Base-by-base conservation (phyloP, 2,797 vertebrate species). In the Danionella dracula region DNA sequence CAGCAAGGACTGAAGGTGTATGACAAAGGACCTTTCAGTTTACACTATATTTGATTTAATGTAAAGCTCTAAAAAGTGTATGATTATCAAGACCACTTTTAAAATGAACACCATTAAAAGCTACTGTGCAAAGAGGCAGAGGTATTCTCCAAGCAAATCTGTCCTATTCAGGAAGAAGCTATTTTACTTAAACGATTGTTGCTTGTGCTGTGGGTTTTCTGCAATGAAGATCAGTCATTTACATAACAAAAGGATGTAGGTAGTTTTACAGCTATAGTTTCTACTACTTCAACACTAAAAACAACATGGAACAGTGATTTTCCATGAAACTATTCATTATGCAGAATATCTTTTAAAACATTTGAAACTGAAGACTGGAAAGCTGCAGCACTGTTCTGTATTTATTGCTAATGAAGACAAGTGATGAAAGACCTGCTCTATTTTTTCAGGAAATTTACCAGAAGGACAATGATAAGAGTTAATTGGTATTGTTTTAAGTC, bases 401-500 rank as follows among this genome's bases (percentile, higher is more conserved):
- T 58, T 55, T 15, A 37, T 57, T 44, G 35, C 32, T 74, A 66
- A 64, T 64, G 54, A 74, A 67, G 58, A 44, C 27, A 31, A 48
- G 19, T 35, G 29, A 66, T 74, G 48, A 68, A 71, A 66, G 32
- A 16, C 13, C 23, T 5, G 70, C 35, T 46, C 13, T 13, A 42
- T 37, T 61, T 45, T 68, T 21, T 1, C 9, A 42, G 45, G 17
- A 48, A 1, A 7, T 49, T 35, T n/a, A 21, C 17, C 44, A 58
- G 61, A 69, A 66, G 44, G 35, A 55, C 54, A 66, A 37, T 20
- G 54, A 60, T 51, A 70, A 72, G 46, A 27, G 63, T 53, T 40
- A 63, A 67, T 71, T 70, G 50, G 34, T 29, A 53, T 56, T 62
- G 55, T 71, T 62, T 67, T 15, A 49, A 49, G 23, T 64, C 34